Evolutionary conservation across 1,140 invertebrate genomes (phyloP).

Genomic region (Homalodisca vitripennis): DNA sequence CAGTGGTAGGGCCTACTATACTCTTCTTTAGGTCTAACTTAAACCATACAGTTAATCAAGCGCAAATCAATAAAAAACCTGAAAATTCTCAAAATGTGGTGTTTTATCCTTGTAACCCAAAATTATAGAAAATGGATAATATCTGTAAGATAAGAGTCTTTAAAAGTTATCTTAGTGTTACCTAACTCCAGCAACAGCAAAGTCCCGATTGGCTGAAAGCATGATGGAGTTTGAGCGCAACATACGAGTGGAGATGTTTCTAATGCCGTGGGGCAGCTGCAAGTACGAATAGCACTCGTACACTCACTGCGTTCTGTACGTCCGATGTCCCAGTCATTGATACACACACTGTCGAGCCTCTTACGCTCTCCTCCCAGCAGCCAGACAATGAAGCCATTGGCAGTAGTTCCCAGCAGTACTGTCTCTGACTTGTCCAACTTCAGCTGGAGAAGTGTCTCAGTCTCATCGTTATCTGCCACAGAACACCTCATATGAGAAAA

Average conservation of each 20-base stretch:
- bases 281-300: conserved; percentile 60
- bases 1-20: not conserved
- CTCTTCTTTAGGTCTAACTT: not conserved
- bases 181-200: conserved; percentile 92
- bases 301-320: conserved; percentile 1
- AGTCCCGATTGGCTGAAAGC: conserved; percentile 85
- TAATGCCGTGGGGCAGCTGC: conserved; percentile 80
- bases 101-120: not conserved
- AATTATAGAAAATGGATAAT: not conserved
- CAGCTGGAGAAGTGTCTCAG: conserved; percentile 75
- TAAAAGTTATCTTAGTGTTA: conserved; percentile 41
- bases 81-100: not conserved
- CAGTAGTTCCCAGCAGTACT: conserved; percentile 79
- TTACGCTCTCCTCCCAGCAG: conserved; percentile 48
- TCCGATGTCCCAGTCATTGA: conserved; percentile 34
- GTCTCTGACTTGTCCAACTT: conserved; percentile 78
- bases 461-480: conserved; percentile 71
- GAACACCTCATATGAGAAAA: too few species aligned
- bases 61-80: not conserved
- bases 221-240: conserved; percentile 88
- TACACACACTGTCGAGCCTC: conserved; percentile 36
- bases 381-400: conserved; percentile 79
- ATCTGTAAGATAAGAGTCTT: not conserved
- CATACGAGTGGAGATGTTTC: conserved; percentile 86
- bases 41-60: not conserved